Evolutionary conservation across 2,888 invertebrate species (phyloP).

Genomic region (Drosophila monieri): DNA sequence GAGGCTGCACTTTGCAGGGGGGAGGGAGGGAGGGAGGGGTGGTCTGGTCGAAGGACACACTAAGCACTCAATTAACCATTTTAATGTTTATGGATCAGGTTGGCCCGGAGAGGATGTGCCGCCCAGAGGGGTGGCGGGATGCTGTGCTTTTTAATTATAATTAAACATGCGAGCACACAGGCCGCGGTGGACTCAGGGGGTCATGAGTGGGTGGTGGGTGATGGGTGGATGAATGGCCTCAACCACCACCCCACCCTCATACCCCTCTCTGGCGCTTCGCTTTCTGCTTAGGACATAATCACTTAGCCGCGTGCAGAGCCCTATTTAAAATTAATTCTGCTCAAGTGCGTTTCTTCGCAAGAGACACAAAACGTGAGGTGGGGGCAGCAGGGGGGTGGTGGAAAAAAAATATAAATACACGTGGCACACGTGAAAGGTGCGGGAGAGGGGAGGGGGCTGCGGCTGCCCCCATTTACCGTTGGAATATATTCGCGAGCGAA

Average conservation of each 20-base stretch:
- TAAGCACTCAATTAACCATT: conserved; percentile 82
- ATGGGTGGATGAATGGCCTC: conserved; percentile 13
- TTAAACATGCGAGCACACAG: conserved; percentile 70
- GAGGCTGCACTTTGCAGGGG: conserved; percentile 62
- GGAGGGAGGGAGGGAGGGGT: neutral
- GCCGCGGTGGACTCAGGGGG: conserved; percentile 39
- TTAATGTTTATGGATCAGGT: conserved; percentile 73
- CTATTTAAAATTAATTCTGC: conserved; percentile 81
- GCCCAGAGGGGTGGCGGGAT: conserved; percentile 11
- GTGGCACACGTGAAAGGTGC: conserved; percentile 54
- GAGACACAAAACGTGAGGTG: conserved; percentile 17
- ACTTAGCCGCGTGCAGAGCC: conserved; percentile 76
- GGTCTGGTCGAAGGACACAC: conserved; percentile 37
- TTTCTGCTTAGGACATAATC: conserved; percentile 65
- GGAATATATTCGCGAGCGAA: conserved; percentile 63
- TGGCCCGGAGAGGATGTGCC: conserved; percentile 4
- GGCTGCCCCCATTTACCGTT: conserved; percentile 61
- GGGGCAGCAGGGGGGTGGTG: neutral
- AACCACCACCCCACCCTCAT: conserved; percentile 1
- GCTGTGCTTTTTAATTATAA: conserved; percentile 75
- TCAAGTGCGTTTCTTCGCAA: conserved; percentile 73
- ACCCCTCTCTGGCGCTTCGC: conserved; percentile 19
- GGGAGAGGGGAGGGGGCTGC: conserved; percentile 4
- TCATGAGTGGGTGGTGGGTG: conserved; percentile 19
- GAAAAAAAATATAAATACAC: conserved; percentile 39